Percentiles rank a stretch among this genome's conserved stretches.
phyloP scores from a whole-genome alignment of 2,797 vertebrate species.

The Diceros bicornis region DNA sequence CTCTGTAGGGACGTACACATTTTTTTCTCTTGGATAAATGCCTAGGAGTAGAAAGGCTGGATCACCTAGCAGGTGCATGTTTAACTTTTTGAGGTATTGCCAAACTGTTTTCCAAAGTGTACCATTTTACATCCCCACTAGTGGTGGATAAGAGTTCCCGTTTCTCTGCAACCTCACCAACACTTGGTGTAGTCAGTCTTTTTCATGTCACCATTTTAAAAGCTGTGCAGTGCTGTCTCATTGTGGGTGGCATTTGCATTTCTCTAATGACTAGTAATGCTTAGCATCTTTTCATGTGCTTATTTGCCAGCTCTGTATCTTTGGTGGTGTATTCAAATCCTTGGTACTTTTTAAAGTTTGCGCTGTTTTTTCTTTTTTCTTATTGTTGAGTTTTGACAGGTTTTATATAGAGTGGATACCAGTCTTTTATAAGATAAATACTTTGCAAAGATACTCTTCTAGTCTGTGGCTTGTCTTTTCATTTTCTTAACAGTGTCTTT shows the following conservation, averaged over 20 bases:
- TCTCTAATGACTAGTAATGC: not conserved
- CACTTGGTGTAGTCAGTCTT: not conserved
- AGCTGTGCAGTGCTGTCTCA: not conserved
- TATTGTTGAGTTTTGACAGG: not conserved
- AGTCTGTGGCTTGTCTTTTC: not conserved
- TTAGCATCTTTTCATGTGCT: not conserved
- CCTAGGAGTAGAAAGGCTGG: no score
- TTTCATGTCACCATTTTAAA: not conserved
- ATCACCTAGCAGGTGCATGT: not conserved
- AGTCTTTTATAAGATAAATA: not conserved
- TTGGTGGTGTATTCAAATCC: not conserved
- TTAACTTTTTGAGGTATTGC: not conserved
- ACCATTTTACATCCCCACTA: not conserved
- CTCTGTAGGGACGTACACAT: not conserved
- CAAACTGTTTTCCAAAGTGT: not conserved
- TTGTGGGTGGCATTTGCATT: not conserved
- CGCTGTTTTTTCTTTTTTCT: not conserved
- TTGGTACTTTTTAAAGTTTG: slow-evolving; percentile 1
- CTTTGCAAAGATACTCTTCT: slow-evolving; percentile 11
- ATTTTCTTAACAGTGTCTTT: slow-evolving; percentile 11
- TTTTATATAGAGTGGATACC: not conserved
- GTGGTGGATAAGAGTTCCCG: not conserved
- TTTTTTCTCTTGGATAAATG: not conserved
- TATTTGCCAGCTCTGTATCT: not conserved
- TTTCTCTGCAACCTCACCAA: not conserved